These are phyloP conservation scores for Oxycera nigricornis DNA, from an alignment of 2,888 invertebrate genomes.

Conservation along the genomic window DNA sequence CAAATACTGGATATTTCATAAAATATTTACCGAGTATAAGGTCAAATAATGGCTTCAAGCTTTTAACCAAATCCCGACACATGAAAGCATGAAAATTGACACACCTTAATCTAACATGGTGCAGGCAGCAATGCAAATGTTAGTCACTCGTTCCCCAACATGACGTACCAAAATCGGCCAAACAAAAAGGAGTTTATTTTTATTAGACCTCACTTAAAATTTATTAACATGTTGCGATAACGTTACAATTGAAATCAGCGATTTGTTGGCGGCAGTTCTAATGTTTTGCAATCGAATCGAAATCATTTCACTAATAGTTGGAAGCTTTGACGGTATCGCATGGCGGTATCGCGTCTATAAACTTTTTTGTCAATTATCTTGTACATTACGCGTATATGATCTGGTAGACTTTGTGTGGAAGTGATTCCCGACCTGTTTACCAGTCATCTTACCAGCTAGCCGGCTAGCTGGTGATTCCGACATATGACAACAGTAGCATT, in stretches of 20 bases:
- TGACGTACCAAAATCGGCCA: too few species aligned
- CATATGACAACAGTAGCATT: not conserved
- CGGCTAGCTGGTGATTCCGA: not conserved
- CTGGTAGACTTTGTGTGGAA: not conserved
- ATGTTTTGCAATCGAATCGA: not conserved
- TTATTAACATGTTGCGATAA: conserved; percentile 1
- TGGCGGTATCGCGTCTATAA: conserved; percentile 29
- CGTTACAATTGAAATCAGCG: conserved; percentile 17
- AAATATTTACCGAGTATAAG: too few species aligned
- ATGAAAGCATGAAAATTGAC: too few species aligned
- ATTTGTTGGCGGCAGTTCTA: not conserved
- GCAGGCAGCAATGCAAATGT: too few species aligned
- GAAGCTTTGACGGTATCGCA: conserved; percentile 32
- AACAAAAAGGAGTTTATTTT: not conserved
- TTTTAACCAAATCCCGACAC: too few species aligned
- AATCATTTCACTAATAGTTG: conserved; percentile 18
- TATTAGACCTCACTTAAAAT: not conserved
- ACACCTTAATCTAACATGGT: too few species aligned
- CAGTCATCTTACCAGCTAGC: not conserved
- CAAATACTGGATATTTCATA: too few species aligned
- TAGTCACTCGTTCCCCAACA: too few species aligned
- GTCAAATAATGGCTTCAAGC: too few species aligned
- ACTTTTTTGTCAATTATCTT: conserved; percentile 33
- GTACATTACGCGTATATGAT: not conserved
- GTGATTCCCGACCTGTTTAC: not conserved